Base-by-base conservation (phyloP, 2,888 invertebrate species). In the Gastracanthus pulcherrimus region DNA sequence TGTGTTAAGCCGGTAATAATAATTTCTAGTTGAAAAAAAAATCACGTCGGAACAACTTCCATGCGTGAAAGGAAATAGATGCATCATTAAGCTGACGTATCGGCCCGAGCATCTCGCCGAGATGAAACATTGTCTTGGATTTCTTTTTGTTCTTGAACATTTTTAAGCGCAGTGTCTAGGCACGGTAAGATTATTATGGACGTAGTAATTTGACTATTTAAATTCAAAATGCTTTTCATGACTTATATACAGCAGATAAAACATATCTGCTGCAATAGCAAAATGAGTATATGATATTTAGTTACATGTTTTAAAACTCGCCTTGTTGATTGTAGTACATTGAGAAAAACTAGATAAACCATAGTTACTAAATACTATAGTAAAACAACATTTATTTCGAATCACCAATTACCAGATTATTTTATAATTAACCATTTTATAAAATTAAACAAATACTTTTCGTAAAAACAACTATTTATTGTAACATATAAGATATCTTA, bases 31-130 rank as follows among this genome's bases (percentile, higher is more conserved):
- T 11, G 29, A 34, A 45, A 72, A 31, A 62, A 48, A 74, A 67
- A 5, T 5, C n/a, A n/a, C 36, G 23, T 36, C 29, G 16, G 36
- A n/a, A 66, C 34, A 51, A 36, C 51, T 34, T 64, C 26, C 36
- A 38, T 55, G 5, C 29, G 4, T 60, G n/a, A 67, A 67, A 67
- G 71, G 29, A 72, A 72, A 60, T 38, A 41, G 41, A 72, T 72
- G 71, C 60, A 62, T 72, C 45, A 72, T 72, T 72, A 62, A 72
- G 60, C 31, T 19, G 45, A 45, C 60, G 31, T 62, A 62, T 62
- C 60, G 60, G 60, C n/a, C n/a, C n/a, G 34, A 29, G 31, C n/a
- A 29, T 34, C n/a, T 31, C 31, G 16, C n/a, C 13, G n/a, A 5
- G 45, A 45, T 13, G 1, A 45, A 45, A 45, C 45, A 45, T 45